Conservation (phyloP, 2,888 invertebrate genomes). For the Platycheirus albimanus region DNA sequence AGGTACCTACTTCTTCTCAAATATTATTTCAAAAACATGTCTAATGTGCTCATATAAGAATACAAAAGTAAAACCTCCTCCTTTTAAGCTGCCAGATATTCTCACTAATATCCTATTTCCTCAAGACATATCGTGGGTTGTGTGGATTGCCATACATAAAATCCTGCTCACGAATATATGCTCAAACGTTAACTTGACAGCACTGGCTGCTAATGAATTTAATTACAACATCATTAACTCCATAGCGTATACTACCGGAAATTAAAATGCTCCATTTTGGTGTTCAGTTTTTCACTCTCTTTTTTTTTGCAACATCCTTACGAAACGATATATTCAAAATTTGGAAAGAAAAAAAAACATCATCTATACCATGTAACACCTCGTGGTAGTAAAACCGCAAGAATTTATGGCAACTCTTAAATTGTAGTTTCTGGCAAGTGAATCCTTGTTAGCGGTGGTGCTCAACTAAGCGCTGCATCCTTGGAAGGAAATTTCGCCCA, state of each 20-base stretch:
- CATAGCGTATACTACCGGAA: constrained; percentile 64
- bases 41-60: no score
- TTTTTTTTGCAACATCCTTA: constrained; percentile 31
- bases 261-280: constrained; percentile 55
- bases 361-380: constrained; percentile 45
- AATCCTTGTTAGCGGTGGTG: constrained; percentile 67
- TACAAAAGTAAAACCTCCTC: no score
- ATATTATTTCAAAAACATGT: no score
- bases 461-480: constrained; percentile 43
- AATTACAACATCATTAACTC: constrained; percentile 74
- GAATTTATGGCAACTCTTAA: constrained; percentile 70
- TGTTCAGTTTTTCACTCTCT: no score
- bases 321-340: constrained; percentile 14
- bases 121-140: constrained; percentile 4
- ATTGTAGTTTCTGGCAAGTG: constrained; percentile 69
- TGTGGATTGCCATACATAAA: constrained; percentile 55
- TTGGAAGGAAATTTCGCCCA: constrained; percentile 21
- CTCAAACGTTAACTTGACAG: constrained; percentile 64
- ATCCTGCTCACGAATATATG: constrained; percentile 41
- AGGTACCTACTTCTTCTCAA: no score
- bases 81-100: neutral
- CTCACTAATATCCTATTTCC: constrained; percentile 4
- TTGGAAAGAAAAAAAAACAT: constrained; percentile 11
- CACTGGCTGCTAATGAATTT: constrained; percentile 71
- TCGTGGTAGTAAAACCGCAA: constrained; percentile 48